Evolutionary conservation across 2,888 invertebrate genomes (phyloP).

Genomic region (Conistra vaccinii): DNA sequence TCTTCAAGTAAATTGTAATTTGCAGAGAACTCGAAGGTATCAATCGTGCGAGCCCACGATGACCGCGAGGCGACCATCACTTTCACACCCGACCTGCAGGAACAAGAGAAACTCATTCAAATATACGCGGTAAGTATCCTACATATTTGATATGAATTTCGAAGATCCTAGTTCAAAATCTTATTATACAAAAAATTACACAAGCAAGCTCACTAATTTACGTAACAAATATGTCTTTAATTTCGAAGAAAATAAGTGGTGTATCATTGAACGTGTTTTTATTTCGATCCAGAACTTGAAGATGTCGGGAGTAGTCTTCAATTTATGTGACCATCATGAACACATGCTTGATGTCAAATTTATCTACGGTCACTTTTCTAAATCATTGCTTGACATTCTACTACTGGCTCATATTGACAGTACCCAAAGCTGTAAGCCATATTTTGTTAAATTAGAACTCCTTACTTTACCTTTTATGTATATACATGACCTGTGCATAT

Average conservation of each 20-base stretch:
- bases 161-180: background rate
- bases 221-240: background rate
- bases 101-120: constrained; percentile 89
- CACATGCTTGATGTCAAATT: background rate
- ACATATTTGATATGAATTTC: background rate
- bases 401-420: no score
- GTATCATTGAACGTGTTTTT: background rate
- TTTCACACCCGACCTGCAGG: constrained; percentile 91
- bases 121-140: constrained; percentile 80
- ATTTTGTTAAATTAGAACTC: no score
- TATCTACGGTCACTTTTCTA: background rate
- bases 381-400: background rate
- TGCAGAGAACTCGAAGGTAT: constrained; percentile 85
- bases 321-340: background rate
- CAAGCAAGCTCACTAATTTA: background rate
- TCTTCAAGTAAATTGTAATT: constrained; percentile 3
- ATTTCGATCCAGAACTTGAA: background rate
- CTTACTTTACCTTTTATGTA: no score
- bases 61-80: constrained; percentile 89
- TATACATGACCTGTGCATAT: no score
- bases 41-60: constrained; percentile 80
- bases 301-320: background rate
- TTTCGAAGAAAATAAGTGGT: background rate
- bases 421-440: no score
- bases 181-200: background rate